A percentile compares a stretch with the other conserved stretches of the same genome.
Evolutionary conservation across 2,797 vertebrate genomes (phyloP).

Genomic region (Channa striata): DNA sequence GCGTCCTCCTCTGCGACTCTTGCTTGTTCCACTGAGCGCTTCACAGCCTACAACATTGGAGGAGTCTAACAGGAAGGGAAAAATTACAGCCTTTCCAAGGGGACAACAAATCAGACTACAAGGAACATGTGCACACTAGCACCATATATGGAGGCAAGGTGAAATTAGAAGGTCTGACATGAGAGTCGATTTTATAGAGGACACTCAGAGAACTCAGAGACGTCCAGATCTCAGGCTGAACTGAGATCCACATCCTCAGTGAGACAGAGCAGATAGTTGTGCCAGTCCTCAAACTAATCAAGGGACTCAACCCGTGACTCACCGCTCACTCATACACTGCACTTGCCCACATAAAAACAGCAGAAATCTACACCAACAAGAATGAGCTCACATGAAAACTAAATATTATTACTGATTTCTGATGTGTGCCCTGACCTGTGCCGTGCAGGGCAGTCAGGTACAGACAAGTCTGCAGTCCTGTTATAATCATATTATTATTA

Average conservation of each 20-base stretch:
- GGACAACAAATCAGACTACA: not conserved
- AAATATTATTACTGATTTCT: not conserved
- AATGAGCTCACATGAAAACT: conserved; percentile 13
- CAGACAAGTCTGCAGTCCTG: not conserved
- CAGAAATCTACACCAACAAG: conserved; percentile 17
- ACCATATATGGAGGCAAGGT: conserved; percentile 17
- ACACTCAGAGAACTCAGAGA: conserved; percentile 41
- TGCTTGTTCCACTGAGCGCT: conserved; percentile 15
- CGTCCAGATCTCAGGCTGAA: conserved; percentile 11
- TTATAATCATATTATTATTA: conserved; percentile 22
- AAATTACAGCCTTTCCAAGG: not conserved
- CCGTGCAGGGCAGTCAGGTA: not conserved
- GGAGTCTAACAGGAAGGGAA: conserved; percentile 22
- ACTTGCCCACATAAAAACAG: conserved; percentile 33
- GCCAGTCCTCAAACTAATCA: conserved; percentile 36
- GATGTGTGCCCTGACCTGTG: not conserved
- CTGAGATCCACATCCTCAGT: conserved; percentile 12
- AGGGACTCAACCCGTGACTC: conserved; percentile 66
- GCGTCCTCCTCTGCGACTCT: conserved; percentile 13
- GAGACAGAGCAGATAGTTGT: conserved; percentile 32
- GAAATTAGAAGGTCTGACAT: not conserved
- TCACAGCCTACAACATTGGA: conserved; percentile 55
- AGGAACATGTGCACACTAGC: not conserved
- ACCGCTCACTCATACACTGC: conserved; percentile 43
- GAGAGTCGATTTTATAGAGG: not conserved